These are phyloP conservation scores for Cheiracanthium punctorium DNA, from an alignment of 2,888 invertebrate species.

Conservation along the genomic window DNA sequence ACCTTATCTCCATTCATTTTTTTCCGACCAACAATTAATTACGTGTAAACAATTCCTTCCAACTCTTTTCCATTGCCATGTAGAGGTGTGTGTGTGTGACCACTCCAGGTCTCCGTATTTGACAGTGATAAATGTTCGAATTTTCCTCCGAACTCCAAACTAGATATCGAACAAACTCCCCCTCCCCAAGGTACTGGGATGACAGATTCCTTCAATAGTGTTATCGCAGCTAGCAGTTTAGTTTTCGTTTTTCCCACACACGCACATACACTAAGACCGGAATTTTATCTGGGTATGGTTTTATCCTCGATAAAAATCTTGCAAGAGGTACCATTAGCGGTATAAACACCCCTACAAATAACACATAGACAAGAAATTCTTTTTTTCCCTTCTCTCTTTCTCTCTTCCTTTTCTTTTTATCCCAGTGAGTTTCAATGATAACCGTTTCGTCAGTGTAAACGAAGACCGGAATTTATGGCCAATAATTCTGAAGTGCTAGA, in stretches of 20 bases:
- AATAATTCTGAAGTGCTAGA: neutral
- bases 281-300: constrained; percentile 1
- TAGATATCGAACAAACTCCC: constrained; percentile 1
- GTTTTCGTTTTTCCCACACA: constrained; percentile 5
- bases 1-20: neutral
- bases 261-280: neutral
- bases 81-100: neutral
- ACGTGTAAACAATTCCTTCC: constrained; percentile 3
- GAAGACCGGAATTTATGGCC: neutral
- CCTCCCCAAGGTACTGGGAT: constrained; percentile 5
- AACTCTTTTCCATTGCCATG: neutral
- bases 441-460: neutral
- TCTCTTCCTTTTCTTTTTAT: neutral
- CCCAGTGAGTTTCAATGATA: neutral
- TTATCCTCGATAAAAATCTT: constrained; percentile 10
- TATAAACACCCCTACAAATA: constrained; percentile 10
- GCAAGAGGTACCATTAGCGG: constrained; percentile 1
- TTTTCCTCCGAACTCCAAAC: constrained; percentile 6
- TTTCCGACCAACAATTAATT: constrained; percentile 1
- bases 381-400: neutral
- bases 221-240: neutral
- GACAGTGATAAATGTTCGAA: constrained; percentile 15
- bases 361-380: neutral
- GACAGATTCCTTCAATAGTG: constrained; percentile 13
- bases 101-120: constrained; percentile 3